Evolutionary conservation across 1,140 invertebrate genomes (phyloP).

Genomic region (Elysia chlorotica): DNA sequence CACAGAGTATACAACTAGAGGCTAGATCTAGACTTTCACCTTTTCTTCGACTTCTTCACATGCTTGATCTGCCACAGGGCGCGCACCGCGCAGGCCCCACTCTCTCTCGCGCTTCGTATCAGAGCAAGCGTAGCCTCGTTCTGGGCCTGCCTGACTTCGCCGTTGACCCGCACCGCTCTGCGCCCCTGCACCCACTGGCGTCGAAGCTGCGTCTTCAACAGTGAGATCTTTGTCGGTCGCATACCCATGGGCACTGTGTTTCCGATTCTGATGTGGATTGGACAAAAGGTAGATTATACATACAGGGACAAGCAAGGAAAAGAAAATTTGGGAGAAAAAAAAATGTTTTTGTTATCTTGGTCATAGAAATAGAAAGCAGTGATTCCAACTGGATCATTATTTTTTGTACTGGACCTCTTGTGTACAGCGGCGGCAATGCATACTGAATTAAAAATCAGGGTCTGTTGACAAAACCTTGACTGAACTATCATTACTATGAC

Average conservation of each 20-base stretch:
- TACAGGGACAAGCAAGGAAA: too few species aligned
- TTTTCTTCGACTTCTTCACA: constrained; percentile 16
- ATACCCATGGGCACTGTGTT: constrained; percentile 37
- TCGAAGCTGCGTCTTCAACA: constrained; percentile 44
- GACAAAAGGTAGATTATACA: too few species aligned
- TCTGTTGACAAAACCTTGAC: too few species aligned
- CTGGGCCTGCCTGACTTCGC: constrained; percentile 13
- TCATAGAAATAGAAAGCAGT: too few species aligned
- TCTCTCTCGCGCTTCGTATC: constrained; percentile 39
- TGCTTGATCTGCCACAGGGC: constrained; percentile 35
- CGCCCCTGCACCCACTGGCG: constrained; percentile 50
- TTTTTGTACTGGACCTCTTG: too few species aligned
- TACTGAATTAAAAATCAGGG: too few species aligned
- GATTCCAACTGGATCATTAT: too few species aligned
- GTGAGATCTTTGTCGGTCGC: constrained; percentile 48
- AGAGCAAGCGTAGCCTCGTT: constrained; percentile 37
- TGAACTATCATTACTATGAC: too few species aligned
- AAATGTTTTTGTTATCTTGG: too few species aligned
- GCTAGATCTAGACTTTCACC: not conserved
- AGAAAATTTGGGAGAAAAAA: too few species aligned
- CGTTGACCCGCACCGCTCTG: constrained; percentile 36
- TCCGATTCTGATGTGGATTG: constrained; percentile 24
- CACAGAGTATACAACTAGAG: not conserved
- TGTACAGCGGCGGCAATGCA: too few species aligned
- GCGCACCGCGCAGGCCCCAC: constrained; percentile 30